These are phyloP conservation scores for Drosophila stalkeri DNA, from an alignment of 2,888 invertebrate species.

Conservation along the genomic window DNA sequence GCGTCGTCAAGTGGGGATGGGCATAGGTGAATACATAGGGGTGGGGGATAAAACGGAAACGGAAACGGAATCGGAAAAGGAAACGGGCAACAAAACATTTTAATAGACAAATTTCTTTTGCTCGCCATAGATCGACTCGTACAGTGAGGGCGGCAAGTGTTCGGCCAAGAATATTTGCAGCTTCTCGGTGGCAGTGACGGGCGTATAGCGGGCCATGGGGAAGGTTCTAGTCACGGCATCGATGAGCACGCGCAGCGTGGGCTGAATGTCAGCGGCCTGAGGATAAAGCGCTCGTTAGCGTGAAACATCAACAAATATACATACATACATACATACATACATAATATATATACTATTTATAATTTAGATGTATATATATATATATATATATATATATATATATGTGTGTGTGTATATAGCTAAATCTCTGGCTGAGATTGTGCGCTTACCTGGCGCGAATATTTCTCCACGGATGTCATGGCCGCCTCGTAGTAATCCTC, in stretches of 20 bases:
- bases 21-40: not conserved
- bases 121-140: constrained; percentile 90
- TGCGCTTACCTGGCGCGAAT: constrained; percentile 87
- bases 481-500: constrained; percentile 93
- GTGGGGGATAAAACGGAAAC: not conserved
- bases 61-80: constrained; percentile 1
- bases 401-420: not conserved
- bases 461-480: constrained; percentile 91
- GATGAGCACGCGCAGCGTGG: constrained; percentile 90
- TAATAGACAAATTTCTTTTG: constrained; percentile 75
- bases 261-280: constrained; percentile 91
- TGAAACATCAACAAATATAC: constrained; percentile 2
- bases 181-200: constrained; percentile 92
- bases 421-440: constrained; percentile 7
- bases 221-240: constrained; percentile 93
- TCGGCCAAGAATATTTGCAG: constrained; percentile 92
- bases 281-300: constrained; percentile 44
- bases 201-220: constrained; percentile 93
- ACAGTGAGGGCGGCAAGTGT: constrained; percentile 92
- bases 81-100: constrained; percentile 27
- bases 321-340: not conserved
- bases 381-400: not conserved
- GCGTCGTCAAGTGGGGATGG: constrained; percentile 14
- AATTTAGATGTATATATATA: not conserved
- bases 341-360: not conserved